phyloP scores from a whole-genome alignment of 2,888 invertebrate species.

The Chymomyza caudatula region DNA sequence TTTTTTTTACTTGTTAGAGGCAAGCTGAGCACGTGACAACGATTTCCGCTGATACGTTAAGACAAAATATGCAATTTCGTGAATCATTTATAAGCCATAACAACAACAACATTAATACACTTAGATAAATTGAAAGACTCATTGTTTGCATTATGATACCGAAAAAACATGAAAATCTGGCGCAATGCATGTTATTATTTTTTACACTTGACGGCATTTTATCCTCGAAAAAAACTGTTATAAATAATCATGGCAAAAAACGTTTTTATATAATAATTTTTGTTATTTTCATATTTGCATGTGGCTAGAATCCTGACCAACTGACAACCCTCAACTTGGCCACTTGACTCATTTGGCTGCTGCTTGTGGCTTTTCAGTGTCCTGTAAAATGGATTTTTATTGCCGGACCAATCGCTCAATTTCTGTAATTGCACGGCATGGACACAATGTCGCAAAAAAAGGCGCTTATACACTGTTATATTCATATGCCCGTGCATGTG shows the following conservation, averaged over 20 bases:
- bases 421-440: conserved; percentile 53
- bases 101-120: neutral
- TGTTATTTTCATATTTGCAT: conserved; percentile 14
- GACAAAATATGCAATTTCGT: conserved; percentile 33
- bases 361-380: conserved; percentile 29
- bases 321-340: conserved; percentile 7
- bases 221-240: conserved; percentile 23
- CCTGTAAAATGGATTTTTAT: neutral
- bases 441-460: conserved; percentile 41
- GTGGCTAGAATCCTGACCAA: conserved; percentile 36
- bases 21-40: conserved; percentile 22
- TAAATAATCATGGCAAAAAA: neutral
- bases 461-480: conserved; percentile 1
- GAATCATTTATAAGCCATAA: conserved; percentile 42
- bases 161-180: conserved; percentile 58
- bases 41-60: conserved; percentile 51
- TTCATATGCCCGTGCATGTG: conserved; percentile 5
- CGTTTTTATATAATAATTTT: conserved; percentile 7
- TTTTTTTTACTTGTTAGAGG: neutral
- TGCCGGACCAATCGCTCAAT: conserved; percentile 44
- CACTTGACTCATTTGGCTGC: conserved; percentile 59
- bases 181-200: conserved; percentile 64
- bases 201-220: conserved; percentile 50
- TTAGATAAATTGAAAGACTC: conserved; percentile 27
- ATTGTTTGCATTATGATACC: conserved; percentile 59